Conservation (phyloP, 2,113 vertebrate genomes). For the Garra rufa region DNA sequence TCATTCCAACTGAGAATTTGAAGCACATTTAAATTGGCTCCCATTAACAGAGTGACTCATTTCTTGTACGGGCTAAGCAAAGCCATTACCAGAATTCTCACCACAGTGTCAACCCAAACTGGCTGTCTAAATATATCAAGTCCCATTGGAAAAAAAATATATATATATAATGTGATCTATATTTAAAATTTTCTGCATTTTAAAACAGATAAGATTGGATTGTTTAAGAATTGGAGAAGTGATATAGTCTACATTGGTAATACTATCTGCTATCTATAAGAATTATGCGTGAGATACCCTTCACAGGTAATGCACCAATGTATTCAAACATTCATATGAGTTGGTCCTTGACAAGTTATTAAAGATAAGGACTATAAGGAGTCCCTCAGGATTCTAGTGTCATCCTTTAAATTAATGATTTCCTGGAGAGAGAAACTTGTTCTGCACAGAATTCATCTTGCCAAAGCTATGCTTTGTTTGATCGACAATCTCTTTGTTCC, state of each 20-base stretch:
- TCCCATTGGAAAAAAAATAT: not conserved
- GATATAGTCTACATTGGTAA: not conserved
- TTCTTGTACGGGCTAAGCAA: not conserved
- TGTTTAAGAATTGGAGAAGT: not conserved
- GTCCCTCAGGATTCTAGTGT: slow-evolving; percentile 15
- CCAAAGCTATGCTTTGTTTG: slow-evolving; percentile 32
- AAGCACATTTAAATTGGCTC: slow-evolving; percentile 35
- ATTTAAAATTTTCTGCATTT: not conserved
- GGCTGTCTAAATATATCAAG: not conserved
- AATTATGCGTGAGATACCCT: not conserved
- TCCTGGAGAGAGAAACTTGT: slow-evolving; percentile 30
- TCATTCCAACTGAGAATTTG: slow-evolving; percentile 41
- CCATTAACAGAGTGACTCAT: slow-evolving; percentile 35
- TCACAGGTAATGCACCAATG: not conserved
- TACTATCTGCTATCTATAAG: not conserved
- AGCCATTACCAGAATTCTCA: slow-evolving; percentile 24
- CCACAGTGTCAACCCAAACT: slow-evolving; percentile 23
- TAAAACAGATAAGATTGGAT: not conserved
- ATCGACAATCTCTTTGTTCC: slow-evolving; percentile 49
- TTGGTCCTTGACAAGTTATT: slow-evolving; percentile 30
- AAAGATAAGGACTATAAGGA: slow-evolving; percentile 24
- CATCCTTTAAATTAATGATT: slow-evolving; percentile 27
- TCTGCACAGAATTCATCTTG: not conserved
- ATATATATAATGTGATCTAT: not conserved
- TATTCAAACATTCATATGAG: slow-evolving; percentile 16